Evolutionary conservation across 1,140 invertebrate genomes (phyloP).

Genomic region (Procambarus clarkii): DNA sequence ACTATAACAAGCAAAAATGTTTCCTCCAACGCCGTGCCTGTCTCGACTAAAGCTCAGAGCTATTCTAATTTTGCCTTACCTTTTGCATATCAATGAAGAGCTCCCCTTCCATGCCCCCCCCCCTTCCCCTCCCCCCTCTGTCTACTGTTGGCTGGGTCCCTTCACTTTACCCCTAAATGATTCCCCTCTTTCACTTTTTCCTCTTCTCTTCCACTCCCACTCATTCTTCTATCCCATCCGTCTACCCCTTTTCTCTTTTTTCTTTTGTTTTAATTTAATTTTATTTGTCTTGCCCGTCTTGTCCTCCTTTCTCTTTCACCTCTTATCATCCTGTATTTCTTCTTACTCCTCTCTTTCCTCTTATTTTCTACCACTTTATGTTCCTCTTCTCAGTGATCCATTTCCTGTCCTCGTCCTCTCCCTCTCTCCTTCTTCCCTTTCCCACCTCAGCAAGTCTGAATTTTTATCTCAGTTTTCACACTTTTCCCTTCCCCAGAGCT

Average conservation of each 20-base stretch:
- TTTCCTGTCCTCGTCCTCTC: neutral
- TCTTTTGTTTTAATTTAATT: neutral
- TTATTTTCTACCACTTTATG: no score
- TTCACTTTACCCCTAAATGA: neutral
- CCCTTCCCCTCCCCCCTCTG: neutral
- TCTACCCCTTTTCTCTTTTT: no score
- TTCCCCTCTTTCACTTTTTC: neutral
- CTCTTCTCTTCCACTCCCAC: neutral
- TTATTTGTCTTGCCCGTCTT: no score
- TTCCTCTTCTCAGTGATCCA: no score
- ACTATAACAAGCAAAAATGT: neutral
- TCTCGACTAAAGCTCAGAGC: neutral
- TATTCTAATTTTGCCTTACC: conserved; percentile 50
- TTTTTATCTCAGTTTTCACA: no score
- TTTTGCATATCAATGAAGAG: conserved; percentile 55
- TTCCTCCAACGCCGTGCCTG: neutral
- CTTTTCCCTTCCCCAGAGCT: no score
- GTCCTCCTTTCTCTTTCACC: no score
- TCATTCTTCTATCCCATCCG: neutral
- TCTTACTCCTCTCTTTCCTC: no score
- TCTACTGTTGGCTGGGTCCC: neutral
- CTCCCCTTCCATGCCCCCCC: neutral
- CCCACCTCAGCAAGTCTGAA: no score
- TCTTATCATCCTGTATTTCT: no score
- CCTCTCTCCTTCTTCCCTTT: no score